Base-by-base conservation (phyloP, 64 coral and sea anemone species). In the Catalaphyllia jardinei region DNA sequence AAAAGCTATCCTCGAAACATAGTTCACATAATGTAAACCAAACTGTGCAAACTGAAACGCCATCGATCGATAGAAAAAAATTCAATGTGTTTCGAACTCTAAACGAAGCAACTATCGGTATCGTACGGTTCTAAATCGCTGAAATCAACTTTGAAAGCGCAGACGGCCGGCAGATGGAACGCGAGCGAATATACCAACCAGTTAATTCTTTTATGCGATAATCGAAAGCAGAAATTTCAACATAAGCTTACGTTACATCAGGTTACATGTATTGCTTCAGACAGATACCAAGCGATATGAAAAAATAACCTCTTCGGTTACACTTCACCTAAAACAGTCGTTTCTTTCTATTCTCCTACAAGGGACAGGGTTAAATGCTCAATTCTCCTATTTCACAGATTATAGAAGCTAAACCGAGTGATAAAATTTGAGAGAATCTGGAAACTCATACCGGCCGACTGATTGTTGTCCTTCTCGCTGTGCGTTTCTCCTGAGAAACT, bases 381-480 rank as follows among this genome's bases (percentile, higher is more conserved):
- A 95, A 95, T 95, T 95, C 93, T 95, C 93, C 93, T 54, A 86
- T 75, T 75, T 73, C 79, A 86, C 74, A 71, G 89, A 63, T 91
- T 52, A 86, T 76, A 75, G 86, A 85, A 69, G 24, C 46, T 35
- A 73, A 80, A 74, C n/a, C 72, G 79, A 79, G 82, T 12, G 4
- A 49, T 29, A 89, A 82, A 86, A 92, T 97, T 97, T 75, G 95
- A 97, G 95, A 97, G 95, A 97, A 97, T 97, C 95, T 97, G 60
- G 95, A 79, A 80, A 81, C 80, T 94, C 95, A 97, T 97, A 97
- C 95, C 95, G 20, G 57, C 35, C 28, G 78, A 63, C 71, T 72
- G 80, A 54, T 60, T 63, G 61, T 39, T 20, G 31, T 46, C 49
- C 22, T 63, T 78, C 52, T 90, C 62, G 4, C 62, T 67, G 12